Conservation (phyloP, 2,113 vertebrate genomes). For the Vicugna pacos region DNA sequence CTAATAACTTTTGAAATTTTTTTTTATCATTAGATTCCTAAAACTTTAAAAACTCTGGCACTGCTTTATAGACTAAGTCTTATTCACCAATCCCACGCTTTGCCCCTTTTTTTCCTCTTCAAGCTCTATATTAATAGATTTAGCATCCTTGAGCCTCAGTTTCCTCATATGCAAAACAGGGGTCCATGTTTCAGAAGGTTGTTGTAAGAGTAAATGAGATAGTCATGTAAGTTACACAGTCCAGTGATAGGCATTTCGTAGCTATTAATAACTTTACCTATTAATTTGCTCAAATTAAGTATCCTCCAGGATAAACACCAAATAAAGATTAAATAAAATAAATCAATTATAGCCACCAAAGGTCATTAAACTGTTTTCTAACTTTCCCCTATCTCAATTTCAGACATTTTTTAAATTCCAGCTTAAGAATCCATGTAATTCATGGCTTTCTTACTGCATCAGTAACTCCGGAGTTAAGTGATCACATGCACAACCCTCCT, state of each 20-base stretch:
- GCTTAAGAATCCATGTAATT: background rate
- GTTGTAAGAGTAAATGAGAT: background rate
- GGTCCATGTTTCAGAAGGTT: background rate
- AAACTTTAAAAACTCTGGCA: background rate
- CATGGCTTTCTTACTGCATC: background rate
- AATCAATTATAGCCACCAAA: background rate
- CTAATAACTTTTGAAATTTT: background rate
- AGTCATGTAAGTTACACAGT: background rate
- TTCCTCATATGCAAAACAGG: background rate
- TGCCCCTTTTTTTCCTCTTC: background rate
- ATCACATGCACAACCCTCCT: background rate
- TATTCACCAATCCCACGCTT: background rate
- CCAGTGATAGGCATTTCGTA: background rate
- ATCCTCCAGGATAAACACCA: background rate
- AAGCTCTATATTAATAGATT: background rate
- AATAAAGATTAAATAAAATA: background rate
- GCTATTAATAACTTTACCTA: background rate
- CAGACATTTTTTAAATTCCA: background rate
- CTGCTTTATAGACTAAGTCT: background rate
- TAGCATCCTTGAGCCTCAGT: background rate
- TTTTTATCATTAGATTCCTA: background rate
- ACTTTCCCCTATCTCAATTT: background rate
- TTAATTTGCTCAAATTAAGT: background rate
- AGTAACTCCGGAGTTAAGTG: slow-evolving; percentile 11
- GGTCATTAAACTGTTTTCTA: background rate